phyloP scores from a whole-genome alignment of 2,113 vertebrate species.

The Mus musculus region GRCm39 chr12:111122001-111122500 shows the following conservation, averaged over 20 bases:
- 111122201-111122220: no score
- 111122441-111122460: no score
- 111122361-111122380: background rate
- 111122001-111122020: background rate
- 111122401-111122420: background rate
- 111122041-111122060: no score
- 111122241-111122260: background rate
- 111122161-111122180: no score
- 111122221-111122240: no score
- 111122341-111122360: background rate
- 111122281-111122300: background rate
- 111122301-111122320: background rate
- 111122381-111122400: background rate
- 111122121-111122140: accelerated
- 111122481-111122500: background rate
- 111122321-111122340: background rate
- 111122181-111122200: no score
- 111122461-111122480: background rate
- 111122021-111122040: background rate
- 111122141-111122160: no score
- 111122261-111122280: background rate
- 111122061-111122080: no score
- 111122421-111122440: background rate
- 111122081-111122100: background rate
- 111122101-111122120: background rate